Evolutionary conservation across 2,888 invertebrate species (phyloP).

Genomic region (Rotaria sp.): DNA sequence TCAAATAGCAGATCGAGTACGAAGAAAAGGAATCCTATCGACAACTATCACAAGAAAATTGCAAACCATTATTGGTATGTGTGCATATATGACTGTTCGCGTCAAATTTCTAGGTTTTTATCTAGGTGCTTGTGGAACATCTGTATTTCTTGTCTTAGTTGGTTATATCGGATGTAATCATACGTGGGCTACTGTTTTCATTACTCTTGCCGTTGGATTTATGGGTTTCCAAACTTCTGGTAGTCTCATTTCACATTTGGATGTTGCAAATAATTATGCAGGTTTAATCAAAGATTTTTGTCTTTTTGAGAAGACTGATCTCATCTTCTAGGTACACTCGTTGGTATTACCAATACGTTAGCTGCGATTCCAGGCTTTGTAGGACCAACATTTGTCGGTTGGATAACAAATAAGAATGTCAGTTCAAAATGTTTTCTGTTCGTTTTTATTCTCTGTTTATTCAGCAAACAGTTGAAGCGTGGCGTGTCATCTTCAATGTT

Average conservation of each 20-base stretch:
- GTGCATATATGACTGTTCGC: too few relatives aligned
- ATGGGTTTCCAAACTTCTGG: background rate
- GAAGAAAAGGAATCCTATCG: background rate
- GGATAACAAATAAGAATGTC: background rate
- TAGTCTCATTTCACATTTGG: background rate
- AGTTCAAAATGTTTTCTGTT: too few relatives aligned
- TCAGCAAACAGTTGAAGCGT: constrained; percentile 31
- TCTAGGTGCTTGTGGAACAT: background rate
- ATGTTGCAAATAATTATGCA: background rate
- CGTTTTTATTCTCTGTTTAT: too few relatives aligned
- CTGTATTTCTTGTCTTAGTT: background rate
- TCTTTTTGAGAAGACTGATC: too few relatives aligned
- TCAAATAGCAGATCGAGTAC: constrained; percentile 10
- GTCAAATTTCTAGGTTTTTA: too few relatives aligned
- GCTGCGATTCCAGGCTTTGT: constrained; percentile 32
- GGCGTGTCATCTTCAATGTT: constrained; percentile 29
- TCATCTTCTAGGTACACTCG: constrained; percentile 29
- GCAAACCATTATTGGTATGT: constrained; percentile 1
- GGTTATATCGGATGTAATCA: background rate
- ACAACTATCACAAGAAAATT: constrained; percentile 19
- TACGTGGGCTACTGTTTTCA: background rate
- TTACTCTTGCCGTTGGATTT: background rate
- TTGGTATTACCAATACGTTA: constrained; percentile 36
- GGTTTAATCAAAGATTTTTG: too few relatives aligned
- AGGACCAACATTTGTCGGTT: constrained; percentile 27